Conservation (phyloP, 2,888 invertebrate genomes). For the Protodeltote pygarga region DNA sequence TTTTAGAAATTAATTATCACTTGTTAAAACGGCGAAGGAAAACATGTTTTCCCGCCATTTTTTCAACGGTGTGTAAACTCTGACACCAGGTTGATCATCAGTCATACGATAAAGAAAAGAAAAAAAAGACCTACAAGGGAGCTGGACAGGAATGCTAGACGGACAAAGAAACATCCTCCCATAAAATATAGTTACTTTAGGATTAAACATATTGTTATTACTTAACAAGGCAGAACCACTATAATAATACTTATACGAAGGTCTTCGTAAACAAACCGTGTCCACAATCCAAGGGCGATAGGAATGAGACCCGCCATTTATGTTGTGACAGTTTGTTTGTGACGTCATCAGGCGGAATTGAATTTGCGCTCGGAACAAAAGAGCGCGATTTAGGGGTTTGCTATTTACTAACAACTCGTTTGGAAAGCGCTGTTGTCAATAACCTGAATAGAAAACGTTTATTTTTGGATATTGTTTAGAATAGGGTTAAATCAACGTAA, state of each 20-base stretch:
- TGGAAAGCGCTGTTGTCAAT: conserved; percentile 14
- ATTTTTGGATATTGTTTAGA: conserved; percentile 7
- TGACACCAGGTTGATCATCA: no score
- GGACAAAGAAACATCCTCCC: no score
- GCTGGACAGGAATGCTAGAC: no score
- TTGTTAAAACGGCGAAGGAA: no score
- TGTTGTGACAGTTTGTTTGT: conserved; percentile 29
- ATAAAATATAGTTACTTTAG: neutral
- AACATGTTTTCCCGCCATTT: no score
- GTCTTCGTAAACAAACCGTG: conserved; percentile 8
- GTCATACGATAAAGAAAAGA: no score
- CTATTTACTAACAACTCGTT: conserved; percentile 41
- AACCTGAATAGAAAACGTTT: conserved; percentile 12
- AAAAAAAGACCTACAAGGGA: no score
- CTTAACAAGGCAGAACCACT: no score
- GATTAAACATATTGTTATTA: neutral
- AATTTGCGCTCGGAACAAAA: conserved; percentile 46
- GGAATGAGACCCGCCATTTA: conserved; percentile 22
- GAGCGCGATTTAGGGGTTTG: conserved; percentile 33
- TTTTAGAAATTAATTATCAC: no score
- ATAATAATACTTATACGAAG: no score
- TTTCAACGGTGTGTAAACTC: no score
- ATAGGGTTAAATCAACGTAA: no score
- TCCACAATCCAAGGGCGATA: conserved; percentile 9
- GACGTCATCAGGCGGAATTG: conserved; percentile 44